Evolutionary conservation across 2,888 invertebrate species (phyloP), one percentile per base, ranked within the genome.

Genomic region (Candidula unifasciata): DNA sequence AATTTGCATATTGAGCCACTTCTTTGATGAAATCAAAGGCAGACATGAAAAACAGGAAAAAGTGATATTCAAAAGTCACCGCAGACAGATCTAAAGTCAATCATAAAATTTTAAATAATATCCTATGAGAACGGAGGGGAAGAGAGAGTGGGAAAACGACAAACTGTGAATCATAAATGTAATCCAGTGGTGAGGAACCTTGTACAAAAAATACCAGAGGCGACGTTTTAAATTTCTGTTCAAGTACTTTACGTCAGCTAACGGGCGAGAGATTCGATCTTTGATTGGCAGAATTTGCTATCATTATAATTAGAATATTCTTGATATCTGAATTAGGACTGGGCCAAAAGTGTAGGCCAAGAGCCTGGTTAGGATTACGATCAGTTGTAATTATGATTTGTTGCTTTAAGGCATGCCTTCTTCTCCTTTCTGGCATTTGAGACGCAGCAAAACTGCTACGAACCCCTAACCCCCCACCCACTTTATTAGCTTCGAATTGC

Each of bases 301-400:
- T 10, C 30, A 66, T 44, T 24, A 33, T 52, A 80, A 80, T 80
- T 68, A 37, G 44, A 68, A 44, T 52, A 68, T 52, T 37, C 16
- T 52, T 64, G 44, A 30, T 52, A 66, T 66, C 79, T 30, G 21
- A 52, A 66, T 44, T 52, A 30, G 30, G 18, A 44, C 13, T n/a
- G 54, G 52, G 66, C 16, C 35, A 37, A n/a, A 66, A n/a, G 18
- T 37, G 13, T 54, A 16, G 54, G 52, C 5, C 27, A 44, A 74
- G 37, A 27, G 35, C 37, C 64, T 66, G 21, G 78, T 64, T 60
- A 80, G 35, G 21, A 35, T 54, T 57, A 57, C 80, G 57, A 33
- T 54, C 16, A 18, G 60, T 33, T 44, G 74, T 74, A 74, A 82
- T 74, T 82, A 82, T 81, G 73, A 30, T 74, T 30, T 64, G 81